phyloP scores from a whole-genome alignment of 2,797 vertebrate species.

The Pseudocheirus occidentalis region DNA sequence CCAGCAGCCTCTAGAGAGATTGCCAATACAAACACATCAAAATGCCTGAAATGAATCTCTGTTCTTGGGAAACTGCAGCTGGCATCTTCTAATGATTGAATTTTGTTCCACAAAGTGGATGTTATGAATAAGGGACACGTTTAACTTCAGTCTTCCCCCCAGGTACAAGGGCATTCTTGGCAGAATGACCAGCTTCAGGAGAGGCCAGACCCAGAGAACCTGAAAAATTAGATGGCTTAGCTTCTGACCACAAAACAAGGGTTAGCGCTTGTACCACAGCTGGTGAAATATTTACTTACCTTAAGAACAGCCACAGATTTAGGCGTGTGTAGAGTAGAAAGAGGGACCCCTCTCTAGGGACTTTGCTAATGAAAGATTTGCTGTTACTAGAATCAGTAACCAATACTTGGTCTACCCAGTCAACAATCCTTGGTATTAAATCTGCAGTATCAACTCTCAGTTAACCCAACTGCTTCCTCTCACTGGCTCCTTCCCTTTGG shows the following conservation, averaged over 20 bases:
- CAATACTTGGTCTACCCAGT: not conserved
- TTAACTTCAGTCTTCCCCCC: not conserved
- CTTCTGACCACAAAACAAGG: not conserved
- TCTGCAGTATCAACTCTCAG: not conserved
- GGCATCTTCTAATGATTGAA: slow-evolving; percentile 67
- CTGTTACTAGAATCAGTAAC: not conserved
- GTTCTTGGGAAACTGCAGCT: slow-evolving; percentile 58
- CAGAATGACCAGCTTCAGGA: slow-evolving; percentile 28
- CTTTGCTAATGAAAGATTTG: not conserved
- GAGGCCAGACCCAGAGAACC: slow-evolving; percentile 18
- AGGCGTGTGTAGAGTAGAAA: not conserved
- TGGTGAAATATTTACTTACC: not conserved
- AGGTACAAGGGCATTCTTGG: not conserved
- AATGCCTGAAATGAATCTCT: slow-evolving; percentile 64
- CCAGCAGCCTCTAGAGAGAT: slow-evolving; percentile 40
- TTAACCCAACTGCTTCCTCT: not conserved
- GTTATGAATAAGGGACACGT: slow-evolving; percentile 51
- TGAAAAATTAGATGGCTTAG: slow-evolving; percentile 35
- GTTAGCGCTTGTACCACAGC: not conserved
- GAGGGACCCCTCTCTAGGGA: not conserved
- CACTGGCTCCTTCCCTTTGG: not conserved
- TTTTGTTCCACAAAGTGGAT: slow-evolving; percentile 72
- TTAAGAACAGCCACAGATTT: not conserved
- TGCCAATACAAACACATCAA: slow-evolving; percentile 58
- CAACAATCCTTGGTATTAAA: not conserved